Conservation (phyloP, 2,797 vertebrate genomes). For the Spondyliosoma cantharus region DNA sequence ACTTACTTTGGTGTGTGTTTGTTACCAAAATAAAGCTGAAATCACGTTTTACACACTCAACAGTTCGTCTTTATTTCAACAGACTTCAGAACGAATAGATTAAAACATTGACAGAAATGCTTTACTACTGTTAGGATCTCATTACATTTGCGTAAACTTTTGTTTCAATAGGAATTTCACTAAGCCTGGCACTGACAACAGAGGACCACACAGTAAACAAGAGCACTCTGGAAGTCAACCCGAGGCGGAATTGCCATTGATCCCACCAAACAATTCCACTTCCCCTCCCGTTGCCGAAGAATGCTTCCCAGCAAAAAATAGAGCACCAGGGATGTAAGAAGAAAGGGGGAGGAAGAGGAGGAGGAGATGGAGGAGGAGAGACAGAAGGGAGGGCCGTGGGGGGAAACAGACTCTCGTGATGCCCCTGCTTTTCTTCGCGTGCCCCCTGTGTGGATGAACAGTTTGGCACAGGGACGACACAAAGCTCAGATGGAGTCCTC, state of each 20-base stretch:
- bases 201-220: constrained; percentile 51
- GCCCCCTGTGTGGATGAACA: constrained; percentile 80
- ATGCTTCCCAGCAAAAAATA: constrained; percentile 91
- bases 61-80: not conserved
- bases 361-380: constrained; percentile 67
- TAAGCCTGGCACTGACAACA: not conserved
- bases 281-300: constrained; percentile 88
- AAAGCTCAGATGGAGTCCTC: constrained; percentile 55
- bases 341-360: constrained; percentile 63
- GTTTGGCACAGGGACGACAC: constrained; percentile 74
- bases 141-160: not conserved
- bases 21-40: not conserved
- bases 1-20: too few relatives aligned
- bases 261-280: constrained; percentile 98
- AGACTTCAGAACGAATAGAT: not conserved
- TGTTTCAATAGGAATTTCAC: not conserved
- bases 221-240: constrained; percentile 71
- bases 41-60: not conserved
- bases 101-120: not conserved
- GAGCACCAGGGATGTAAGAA: constrained; percentile 79
- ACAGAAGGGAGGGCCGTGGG: constrained; percentile 68
- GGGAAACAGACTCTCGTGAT: constrained; percentile 68
- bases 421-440: constrained; percentile 83
- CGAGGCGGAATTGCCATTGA: constrained; percentile 89
- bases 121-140: too few relatives aligned